Evolutionary conservation across 1,140 invertebrate species (phyloP).

Genomic region (Penaeus japonicus): DNA sequence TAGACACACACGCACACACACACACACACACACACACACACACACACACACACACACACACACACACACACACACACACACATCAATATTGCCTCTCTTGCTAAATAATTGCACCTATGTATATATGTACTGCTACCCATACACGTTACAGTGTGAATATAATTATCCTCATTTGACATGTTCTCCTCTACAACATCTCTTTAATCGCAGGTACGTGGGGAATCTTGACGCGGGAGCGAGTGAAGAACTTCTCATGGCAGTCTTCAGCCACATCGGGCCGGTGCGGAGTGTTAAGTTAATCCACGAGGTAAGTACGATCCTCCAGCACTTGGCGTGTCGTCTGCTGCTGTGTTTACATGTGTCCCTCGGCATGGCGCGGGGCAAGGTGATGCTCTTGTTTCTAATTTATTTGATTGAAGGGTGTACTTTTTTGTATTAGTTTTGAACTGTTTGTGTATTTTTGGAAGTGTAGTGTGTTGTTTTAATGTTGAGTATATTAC

Average conservation of each 20-base stretch:
- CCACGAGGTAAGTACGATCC: constrained; percentile 73
- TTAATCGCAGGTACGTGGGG: constrained; percentile 82
- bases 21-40: no score
- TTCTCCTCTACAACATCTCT: no score
- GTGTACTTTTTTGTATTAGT: neutral
- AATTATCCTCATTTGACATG: neutral
- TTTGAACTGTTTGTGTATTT: neutral
- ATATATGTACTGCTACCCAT: neutral
- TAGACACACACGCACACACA: no score
- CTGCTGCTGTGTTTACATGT: neutral
- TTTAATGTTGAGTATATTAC: no score
- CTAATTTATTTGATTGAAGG: neutral
- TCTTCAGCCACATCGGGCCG: constrained; percentile 94
- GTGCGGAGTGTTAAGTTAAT: constrained; percentile 99
- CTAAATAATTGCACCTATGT: neutral
- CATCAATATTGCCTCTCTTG: neutral
- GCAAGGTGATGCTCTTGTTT: neutral
- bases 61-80: no score
- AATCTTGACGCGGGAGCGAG: constrained; percentile 92
- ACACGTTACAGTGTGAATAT: neutral
- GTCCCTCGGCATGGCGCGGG: neutral
- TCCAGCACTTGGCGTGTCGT: neutral
- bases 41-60: no score
- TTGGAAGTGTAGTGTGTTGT: no score
- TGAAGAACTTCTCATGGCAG: constrained; percentile 90